Base-by-base conservation (phyloP, 2,113 vertebrate genomes). In the Microcebus tavaratra region DNA sequence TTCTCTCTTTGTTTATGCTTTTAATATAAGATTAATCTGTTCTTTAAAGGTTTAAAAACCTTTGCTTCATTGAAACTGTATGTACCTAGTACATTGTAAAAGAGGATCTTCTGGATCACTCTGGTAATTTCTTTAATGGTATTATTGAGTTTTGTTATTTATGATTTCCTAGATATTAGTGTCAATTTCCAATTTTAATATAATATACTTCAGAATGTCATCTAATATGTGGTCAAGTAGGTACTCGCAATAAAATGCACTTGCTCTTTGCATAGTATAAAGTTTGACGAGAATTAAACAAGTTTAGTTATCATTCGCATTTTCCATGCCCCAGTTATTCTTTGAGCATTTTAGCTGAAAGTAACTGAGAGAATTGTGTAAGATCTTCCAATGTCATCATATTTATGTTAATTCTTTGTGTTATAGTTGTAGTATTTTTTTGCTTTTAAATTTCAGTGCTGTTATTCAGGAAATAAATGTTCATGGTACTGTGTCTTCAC, bases 261-360 rank as follows among this genome's bases (percentile, higher is more conserved):
- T 59, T 94, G 5, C 8, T 63, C 3, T 83, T 93, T 85, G 14
- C 72, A 4, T 29, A 94, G 20, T 48, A 5, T 57, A 85, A 91
- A 92, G 29, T 79, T 65, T 83, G 82, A 91, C 55, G 29, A 93
- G 48, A 48, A 57, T 85, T 45, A 67, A 92, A 73, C 7, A 36
- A 63, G 14, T 36, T 82, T 76, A 42, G 7, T 67, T 87, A 17
- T 81, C 29, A 70, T 83, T 73, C 36, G 73, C 27, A 45, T 82
- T 63, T 80, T 48, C 45, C 75, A 81, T 68, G n/a, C 15, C 6
- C 75, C 45, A 23, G 48, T 55, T 87, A 90, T 87, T 80, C 14
- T 15, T 34, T 63, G 42, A 90, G 50, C 6, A 8, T 87, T 95
- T 93, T 72, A 57, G 78, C n/a, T 91, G 53, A 82, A 96, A 82